Base-by-base conservation (phyloP, 2,113 vertebrate genomes). In the Paralichthys olivaceus region DNA sequence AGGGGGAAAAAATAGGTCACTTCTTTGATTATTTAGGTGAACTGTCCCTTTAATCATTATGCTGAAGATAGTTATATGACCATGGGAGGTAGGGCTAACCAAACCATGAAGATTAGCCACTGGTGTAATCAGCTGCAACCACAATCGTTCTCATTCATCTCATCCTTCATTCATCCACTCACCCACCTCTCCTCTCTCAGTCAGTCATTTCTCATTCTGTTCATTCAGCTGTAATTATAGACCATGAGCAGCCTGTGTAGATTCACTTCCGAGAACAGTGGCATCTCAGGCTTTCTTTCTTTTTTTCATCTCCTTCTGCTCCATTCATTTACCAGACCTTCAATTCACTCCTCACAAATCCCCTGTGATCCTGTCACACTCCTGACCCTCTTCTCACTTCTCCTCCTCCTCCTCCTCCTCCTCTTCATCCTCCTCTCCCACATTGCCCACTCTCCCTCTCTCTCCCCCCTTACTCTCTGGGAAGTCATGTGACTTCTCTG, bases 401-500 rank as follows among this genome's bases (percentile, higher is more conserved):
- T n/a, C n/a, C n/a, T 79, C 68, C 73, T 80, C 57, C 64, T 64
- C 68, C 55, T 54, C 53, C 61, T 59, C 57, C 28, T 62, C 34
- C 1, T 80, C 76, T 69, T 79, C 86, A 84, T 61, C 81, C 72
- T 73, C 58, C 74, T 75, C 4, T 69, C 61, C 66, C 81, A 77
- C 80, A 58, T 84, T 79, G 57, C 73, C 81, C 69, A 51, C 64
- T 72, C 69, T 59, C 81, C 76, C 83, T 75, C 81, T 73, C 72
- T 64, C 77, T 71, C 60, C 74, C 70, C 85, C 81, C 61, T 83
- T 66, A 55, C 75, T 76, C 82, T 87, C 89, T 93, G 92, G 94
- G 93, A 94, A 94, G 91, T 94, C 94, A 94, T 91, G 93, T 95
- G 93, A 93, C 93, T 95, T 95, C 93, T 93, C 91, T 94, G 94